Evolutionary conservation across 2,113 vertebrate genomes (phyloP), one percentile per base, ranked within the genome.

Genomic region (Hyperopisus bebe): DNA sequence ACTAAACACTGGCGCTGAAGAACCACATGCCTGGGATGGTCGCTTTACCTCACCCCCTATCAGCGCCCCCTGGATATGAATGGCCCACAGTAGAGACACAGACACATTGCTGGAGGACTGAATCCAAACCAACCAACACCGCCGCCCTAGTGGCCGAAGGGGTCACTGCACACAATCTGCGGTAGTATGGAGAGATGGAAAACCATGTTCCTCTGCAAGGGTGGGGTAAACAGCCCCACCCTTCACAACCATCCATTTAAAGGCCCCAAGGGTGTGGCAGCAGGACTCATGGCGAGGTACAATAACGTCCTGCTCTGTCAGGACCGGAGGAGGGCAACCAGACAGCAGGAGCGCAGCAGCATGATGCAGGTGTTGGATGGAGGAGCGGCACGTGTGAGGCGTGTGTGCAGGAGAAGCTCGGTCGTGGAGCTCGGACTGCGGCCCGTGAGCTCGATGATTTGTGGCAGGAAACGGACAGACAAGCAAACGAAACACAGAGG

Each of bases 401-500:
- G 82, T 90, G 88, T 86, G 44, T 50, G 55, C 35, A 51, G 89
- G 77, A 74, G 24, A 39, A 89, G 51, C 66, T 51, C 17, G 27
- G 51, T 27, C 17, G 17, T 21, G 17, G 27, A 19, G 50, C 48
- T 19, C 19, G 46, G 62, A 77, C 42, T 21, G 70, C 10, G 46
- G 53, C 39, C 55, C 9, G 2, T 13, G 27, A 85, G 19, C n/a
- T 53, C 21, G 3, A 48, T 89, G 89, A 92, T 89, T 55, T 83
- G 93, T 93, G 93, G 89, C 70, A 91, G 90, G 83, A 51, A 87
- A n/a, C 27, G 62, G 21, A 84, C 24, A 74, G 95, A 95, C 92
- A 94, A 80, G 95, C 93, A 93, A 95, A 97, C 95, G 97, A 97
- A 96, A 96, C 97, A 97, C 47, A 87, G 86, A 96, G 93, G 93